Percentiles rank a stretch among this genome's conserved stretches.
phyloP scores from a whole-genome alignment of 2,888 invertebrate species.

The Salpingus planirostris region DNA sequence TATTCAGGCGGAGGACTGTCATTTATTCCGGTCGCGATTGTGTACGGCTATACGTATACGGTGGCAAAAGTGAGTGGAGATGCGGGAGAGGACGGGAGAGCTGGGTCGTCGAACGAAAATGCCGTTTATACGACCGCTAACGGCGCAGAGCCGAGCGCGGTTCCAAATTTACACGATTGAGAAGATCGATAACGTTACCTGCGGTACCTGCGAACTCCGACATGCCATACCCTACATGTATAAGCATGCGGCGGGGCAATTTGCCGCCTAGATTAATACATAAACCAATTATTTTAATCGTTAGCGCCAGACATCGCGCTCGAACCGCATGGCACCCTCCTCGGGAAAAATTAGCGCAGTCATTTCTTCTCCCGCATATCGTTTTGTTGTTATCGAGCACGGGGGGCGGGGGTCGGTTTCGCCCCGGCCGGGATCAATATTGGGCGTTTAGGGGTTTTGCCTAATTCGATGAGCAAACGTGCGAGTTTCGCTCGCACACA shows the following conservation, averaged over 20 bases:
- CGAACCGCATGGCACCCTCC: too few species aligned
- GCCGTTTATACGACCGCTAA: conserved; percentile 14
- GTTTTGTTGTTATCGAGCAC: too few species aligned
- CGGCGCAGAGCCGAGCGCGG: conserved; percentile 13
- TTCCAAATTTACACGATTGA: conserved; percentile 17
- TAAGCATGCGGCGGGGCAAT: conserved; percentile 16
- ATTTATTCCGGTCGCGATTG: too few species aligned
- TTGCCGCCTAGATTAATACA: conserved; percentile 16
- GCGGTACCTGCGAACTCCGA: conserved; percentile 16
- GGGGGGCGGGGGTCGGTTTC: too few species aligned
- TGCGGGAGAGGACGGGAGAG: conserved; percentile 5
- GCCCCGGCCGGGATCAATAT: too few species aligned
- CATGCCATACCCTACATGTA: conserved; percentile 14
- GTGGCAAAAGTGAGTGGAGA: conserved; percentile 6
- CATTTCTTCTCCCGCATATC: too few species aligned
- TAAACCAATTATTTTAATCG: conserved; percentile 15
- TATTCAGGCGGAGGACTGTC: too few species aligned
- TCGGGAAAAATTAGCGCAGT: too few species aligned
- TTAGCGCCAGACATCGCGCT: conserved; percentile 11
- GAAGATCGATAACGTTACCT: conserved; percentile 16
- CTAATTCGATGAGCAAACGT: conserved; percentile 14
- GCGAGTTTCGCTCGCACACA: conserved; percentile 11
- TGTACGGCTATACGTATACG: too few species aligned
- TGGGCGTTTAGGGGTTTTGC: too few species aligned
- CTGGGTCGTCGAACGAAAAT: conserved; percentile 15